Conservation (phyloP, 2,113 vertebrate genomes). For the Propithecus coquereli region DNA sequence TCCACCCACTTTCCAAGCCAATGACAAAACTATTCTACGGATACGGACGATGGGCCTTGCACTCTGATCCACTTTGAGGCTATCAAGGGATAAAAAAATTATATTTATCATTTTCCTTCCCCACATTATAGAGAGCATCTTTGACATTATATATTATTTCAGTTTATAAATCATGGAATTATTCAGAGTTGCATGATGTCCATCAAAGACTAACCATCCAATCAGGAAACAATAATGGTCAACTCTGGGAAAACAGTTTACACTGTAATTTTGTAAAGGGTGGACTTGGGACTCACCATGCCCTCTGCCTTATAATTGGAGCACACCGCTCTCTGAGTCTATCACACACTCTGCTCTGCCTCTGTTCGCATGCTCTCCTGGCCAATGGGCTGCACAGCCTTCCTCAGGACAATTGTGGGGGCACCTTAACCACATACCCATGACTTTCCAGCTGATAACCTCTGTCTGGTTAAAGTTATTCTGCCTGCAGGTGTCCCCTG, state of each 20-base stretch:
- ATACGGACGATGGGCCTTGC: neutral
- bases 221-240: neutral
- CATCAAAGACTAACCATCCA: neutral
- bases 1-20: neutral
- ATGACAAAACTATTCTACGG: neutral
- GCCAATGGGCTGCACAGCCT: neutral
- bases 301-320: neutral
- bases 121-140: neutral
- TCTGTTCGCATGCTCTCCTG: neutral
- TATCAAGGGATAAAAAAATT: neutral
- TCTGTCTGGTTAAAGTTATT: accelerated
- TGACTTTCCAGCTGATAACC: neutral
- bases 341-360: neutral
- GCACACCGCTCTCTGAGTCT: too few relatives aligned
- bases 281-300: accelerated
- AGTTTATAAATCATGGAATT: neutral
- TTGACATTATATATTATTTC: neutral
- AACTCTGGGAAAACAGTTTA: too few relatives aligned
- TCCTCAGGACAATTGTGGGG: neutral
- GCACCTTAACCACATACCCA: accelerated
- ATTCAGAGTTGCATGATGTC: neutral
- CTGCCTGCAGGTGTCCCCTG: accelerated
- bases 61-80: neutral
- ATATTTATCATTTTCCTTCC: neutral
- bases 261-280: neutral